Evolutionary conservation across 2,113 vertebrate genomes (phyloP), one percentile per base, ranked within the genome.

Genomic region (Tapirus terrestris): DNA sequence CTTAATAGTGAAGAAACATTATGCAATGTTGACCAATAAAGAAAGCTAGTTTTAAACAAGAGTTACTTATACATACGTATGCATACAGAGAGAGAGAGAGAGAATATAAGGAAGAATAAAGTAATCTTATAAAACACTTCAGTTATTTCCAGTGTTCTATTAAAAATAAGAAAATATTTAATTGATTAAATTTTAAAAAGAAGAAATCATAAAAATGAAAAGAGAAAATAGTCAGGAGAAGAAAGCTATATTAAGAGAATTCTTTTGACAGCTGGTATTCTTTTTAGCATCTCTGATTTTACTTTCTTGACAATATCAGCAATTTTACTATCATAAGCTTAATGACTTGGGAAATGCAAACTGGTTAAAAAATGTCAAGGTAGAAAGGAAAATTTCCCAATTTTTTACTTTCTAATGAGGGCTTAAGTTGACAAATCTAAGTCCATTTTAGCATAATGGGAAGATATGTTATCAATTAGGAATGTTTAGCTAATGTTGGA

Each of bases 381-480:
- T 79, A 96, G 36, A 96, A 96, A 65, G 23, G 17, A 53, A 96
- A 89, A 84, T 89, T 97, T 89, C 70, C 43, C 14, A 81, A 7
- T 67, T 82, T 93, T 96, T 91, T 79, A 3, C 91, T 89, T 96
- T 95, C 81, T 89, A 94, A 96, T 97, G 61, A 98, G 33, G 67
- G 58, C 60, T 97, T 75, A 89, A 58, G n/a, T 77, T 93, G 89
- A 68, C 53, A 98, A 97, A 97, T 97, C 81, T 97, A 98, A 96
- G 63, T 53, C 63, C 75, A 56, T 98, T 98, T 97, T 97, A 97
- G 56, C 39, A 51, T 96, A 75, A 96, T 97, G 94, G 89, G 93
- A 97, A 93, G 25, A 53, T 86, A 89, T 97, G 23, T 83, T 97
- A 98, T 96, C 83, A 97, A 97, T 98, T 90, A 98, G 29, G 93